These are phyloP conservation scores for Diorhabda sublineata DNA, from an alignment of 1,140 invertebrate genomes.

Conservation along the genomic window DNA sequence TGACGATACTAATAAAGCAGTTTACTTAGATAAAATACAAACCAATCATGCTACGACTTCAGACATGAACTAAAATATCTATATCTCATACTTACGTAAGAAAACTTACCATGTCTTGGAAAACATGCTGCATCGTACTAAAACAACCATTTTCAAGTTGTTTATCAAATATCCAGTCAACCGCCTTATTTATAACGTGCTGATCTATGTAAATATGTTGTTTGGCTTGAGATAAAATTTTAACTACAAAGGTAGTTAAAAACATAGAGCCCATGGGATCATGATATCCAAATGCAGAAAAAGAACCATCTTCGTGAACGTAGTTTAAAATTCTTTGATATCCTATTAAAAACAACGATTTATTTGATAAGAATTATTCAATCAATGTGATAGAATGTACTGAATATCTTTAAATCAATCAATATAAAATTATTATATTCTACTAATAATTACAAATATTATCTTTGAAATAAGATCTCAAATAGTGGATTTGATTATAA, in stretches of 20 bases:
- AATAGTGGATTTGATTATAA: no score
- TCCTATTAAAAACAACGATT: constrained; percentile 47
- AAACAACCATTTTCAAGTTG: constrained; percentile 75
- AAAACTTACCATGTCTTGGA: constrained; percentile 53
- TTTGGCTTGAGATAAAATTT: constrained; percentile 64
- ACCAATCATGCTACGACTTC: no score
- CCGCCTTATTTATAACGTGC: constrained; percentile 58
- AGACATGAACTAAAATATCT: no score
- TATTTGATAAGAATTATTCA: no score
- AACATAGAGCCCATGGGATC: constrained; percentile 63
- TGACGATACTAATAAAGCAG: no score
- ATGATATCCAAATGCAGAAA: constrained; percentile 66
- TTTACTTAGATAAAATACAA: no score
- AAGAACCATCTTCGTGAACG: constrained; percentile 68
- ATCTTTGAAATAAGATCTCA: no score
- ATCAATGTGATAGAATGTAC: no score
- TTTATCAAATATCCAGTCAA: constrained; percentile 64
- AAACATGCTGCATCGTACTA: constrained; percentile 61
- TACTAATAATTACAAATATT: no score
- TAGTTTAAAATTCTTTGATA: constrained; percentile 72
- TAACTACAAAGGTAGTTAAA: constrained; percentile 74
- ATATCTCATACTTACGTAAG: no score
- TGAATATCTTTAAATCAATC: no score
- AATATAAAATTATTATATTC: no score
- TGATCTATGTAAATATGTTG: constrained; percentile 65